Percentiles rank a stretch among this genome's conserved stretches.
Evolutionary conservation across 2,888 invertebrate species (phyloP).

Genomic region (Cacoxenus indagator): DNA sequence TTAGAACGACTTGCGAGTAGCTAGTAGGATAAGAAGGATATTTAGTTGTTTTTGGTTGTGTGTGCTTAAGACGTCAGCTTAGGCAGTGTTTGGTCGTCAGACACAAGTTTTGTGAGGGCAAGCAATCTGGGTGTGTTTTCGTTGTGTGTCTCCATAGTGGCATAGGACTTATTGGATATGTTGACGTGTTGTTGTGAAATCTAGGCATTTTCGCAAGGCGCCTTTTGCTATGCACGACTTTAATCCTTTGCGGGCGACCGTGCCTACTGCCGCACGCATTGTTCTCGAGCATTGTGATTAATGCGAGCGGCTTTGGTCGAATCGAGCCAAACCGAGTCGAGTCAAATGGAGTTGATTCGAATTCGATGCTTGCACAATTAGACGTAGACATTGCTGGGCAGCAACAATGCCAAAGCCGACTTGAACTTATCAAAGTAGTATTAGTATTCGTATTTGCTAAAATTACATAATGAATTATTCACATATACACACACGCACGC

Average conservation of each 20-base stretch:
- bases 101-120: too few species aligned
- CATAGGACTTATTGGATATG: conserved; percentile 55
- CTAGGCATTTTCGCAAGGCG: conserved; percentile 17
- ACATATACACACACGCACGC: not conserved
- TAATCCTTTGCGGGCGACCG: not conserved
- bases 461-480: conserved; percentile 15
- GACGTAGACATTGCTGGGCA: too few species aligned
- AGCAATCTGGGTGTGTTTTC: too few species aligned
- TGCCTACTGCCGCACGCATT: conserved; percentile 3
- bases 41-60: not conserved
- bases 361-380: too few species aligned
- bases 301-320: not conserved
- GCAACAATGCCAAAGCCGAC: too few species aligned
- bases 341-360: too few species aligned
- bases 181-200: conserved; percentile 56
- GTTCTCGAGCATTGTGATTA: conserved; percentile 3
- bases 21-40: not conserved
- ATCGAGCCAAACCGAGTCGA: too few species aligned
- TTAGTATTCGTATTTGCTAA: not conserved
- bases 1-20: not conserved
- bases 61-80: too few species aligned
- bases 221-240: conserved; percentile 7
- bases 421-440: too few species aligned
- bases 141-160: not conserved
- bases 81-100: too few species aligned